phyloP scores from a whole-genome alignment of 2,797 vertebrate species.

The Gobionotothen gibberifrons region DNA sequence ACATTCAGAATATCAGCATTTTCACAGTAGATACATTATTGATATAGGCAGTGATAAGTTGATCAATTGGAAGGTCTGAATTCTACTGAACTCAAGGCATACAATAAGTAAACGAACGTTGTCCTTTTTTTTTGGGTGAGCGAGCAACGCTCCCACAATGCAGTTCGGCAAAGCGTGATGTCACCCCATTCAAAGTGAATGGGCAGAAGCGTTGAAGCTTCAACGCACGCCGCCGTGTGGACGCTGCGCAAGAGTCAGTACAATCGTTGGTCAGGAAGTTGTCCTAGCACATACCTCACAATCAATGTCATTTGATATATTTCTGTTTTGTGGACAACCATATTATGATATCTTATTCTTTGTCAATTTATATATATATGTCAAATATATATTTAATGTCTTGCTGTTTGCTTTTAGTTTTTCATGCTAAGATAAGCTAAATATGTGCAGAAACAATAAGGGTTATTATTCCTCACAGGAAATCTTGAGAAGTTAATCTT shows the following conservation, averaged over 20 bases:
- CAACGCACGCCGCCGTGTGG: too few species aligned
- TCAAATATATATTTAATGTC: neutral
- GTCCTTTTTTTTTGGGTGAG: neutral
- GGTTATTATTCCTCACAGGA: constrained; percentile 1
- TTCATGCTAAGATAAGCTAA: constrained; percentile 3
- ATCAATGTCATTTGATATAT: neutral
- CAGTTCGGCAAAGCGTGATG: too few species aligned
- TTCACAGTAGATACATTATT: too few species aligned
- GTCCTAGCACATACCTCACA: neutral
- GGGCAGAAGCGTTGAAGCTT: too few species aligned
- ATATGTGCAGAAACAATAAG: neutral
- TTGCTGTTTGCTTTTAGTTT: neutral
- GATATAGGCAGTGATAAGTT: too few species aligned
- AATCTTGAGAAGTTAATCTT: constrained; percentile 2
- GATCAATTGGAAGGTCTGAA: neutral
- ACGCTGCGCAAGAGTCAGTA: neutral
- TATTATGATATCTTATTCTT: too few species aligned
- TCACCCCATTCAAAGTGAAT: too few species aligned
- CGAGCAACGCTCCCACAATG: too few species aligned
- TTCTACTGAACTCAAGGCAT: neutral
- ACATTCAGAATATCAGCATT: too few species aligned
- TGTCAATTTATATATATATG: too few species aligned
- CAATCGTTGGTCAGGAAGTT: neutral
- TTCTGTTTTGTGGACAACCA: neutral
- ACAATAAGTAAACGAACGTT: neutral